phyloP scores from a whole-genome alignment of 2,888 invertebrate genomes.

The Steinernema carpocapsae region DNA sequence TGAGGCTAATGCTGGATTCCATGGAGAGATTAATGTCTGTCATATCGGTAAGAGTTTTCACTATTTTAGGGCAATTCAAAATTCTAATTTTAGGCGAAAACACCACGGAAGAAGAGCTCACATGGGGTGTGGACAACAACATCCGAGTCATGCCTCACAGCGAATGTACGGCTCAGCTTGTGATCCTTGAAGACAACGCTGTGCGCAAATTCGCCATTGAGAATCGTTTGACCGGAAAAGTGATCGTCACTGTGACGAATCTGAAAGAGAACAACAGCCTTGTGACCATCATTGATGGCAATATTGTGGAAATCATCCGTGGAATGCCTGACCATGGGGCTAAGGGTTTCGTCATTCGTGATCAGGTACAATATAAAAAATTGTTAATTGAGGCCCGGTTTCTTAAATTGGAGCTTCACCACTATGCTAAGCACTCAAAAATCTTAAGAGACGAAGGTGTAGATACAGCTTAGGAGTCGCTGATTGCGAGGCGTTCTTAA shows the following conservation, averaged over 20 bases:
- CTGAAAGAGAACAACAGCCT: slow-evolving; percentile 70
- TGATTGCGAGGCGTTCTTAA: slow-evolving; percentile 35
- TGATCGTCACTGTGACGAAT: slow-evolving; percentile 69
- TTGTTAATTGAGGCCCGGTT: too few species aligned
- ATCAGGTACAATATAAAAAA: too few species aligned
- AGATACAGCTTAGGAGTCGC: too few species aligned
- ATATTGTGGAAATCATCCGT: slow-evolving; percentile 68
- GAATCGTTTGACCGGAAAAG: slow-evolving; percentile 69
- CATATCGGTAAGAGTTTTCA: slow-evolving; percentile 67
- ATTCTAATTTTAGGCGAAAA: slow-evolving; percentile 61
- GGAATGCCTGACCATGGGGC: slow-evolving; percentile 50
- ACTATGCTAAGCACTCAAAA: too few species aligned
- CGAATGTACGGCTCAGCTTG: slow-evolving; percentile 69
- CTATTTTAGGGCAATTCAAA: too few species aligned
- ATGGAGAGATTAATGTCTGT: slow-evolving; percentile 69
- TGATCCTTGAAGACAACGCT: slow-evolving; percentile 68
- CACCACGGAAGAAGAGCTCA: slow-evolving; percentile 64
- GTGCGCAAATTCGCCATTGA: slow-evolving; percentile 68
- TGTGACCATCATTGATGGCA: slow-evolving; percentile 69
- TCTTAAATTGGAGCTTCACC: too few species aligned
- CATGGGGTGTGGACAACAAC: slow-evolving; percentile 70
- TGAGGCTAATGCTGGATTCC: slow-evolving; percentile 71
- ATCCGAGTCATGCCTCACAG: slow-evolving; percentile 69
- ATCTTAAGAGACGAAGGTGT: too few species aligned
- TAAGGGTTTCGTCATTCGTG: slow-evolving; percentile 53